A percentile compares a stretch with the other conserved stretches of the same genome.
Evolutionary conservation across 2,888 invertebrate species (phyloP).

Genomic region (Cephus spinipes): DNA sequence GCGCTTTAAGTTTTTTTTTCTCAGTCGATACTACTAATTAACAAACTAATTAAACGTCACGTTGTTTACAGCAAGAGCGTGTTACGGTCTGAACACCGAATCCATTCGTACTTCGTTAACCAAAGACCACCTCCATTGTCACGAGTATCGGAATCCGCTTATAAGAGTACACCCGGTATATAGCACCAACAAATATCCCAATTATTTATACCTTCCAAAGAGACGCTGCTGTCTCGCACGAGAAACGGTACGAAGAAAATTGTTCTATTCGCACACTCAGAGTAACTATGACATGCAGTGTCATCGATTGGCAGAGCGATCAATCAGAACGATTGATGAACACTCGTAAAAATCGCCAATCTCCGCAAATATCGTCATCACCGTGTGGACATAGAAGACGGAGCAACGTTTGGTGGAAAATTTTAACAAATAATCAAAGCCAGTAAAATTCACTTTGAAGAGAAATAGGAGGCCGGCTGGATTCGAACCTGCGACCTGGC

Average conservation of each 20-base stretch:
- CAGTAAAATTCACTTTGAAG: neutral
- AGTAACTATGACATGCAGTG: slow-evolving; percentile 57
- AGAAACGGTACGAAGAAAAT: neutral
- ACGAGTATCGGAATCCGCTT: neutral
- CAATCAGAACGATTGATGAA: slow-evolving; percentile 43
- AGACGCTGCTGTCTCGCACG: neutral
- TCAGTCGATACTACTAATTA: slow-evolving; percentile 35
- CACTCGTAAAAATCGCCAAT: slow-evolving; percentile 29
- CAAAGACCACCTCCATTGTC: neutral
- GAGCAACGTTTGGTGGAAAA: neutral
- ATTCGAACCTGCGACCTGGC: slow-evolving; percentile 36
- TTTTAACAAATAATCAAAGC: neutral
- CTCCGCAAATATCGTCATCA: slow-evolving; percentile 54
- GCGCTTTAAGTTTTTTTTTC: slow-evolving; percentile 18
- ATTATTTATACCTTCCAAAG: neutral
- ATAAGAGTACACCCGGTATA: neutral
- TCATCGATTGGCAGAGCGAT: slow-evolving; percentile 39
- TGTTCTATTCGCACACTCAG: slow-evolving; percentile 49
- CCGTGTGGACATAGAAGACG: slow-evolving; percentile 31
- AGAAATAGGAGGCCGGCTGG: slow-evolving; percentile 15
- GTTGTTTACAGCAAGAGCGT: neutral
- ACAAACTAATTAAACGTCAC: slow-evolving; percentile 43
- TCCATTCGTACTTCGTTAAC: neutral
- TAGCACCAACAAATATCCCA: neutral
- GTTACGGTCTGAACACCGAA: neutral